Conservation (phyloP, 2,797 vertebrate species). For the Acrossocheilus fasciatus region DNA sequence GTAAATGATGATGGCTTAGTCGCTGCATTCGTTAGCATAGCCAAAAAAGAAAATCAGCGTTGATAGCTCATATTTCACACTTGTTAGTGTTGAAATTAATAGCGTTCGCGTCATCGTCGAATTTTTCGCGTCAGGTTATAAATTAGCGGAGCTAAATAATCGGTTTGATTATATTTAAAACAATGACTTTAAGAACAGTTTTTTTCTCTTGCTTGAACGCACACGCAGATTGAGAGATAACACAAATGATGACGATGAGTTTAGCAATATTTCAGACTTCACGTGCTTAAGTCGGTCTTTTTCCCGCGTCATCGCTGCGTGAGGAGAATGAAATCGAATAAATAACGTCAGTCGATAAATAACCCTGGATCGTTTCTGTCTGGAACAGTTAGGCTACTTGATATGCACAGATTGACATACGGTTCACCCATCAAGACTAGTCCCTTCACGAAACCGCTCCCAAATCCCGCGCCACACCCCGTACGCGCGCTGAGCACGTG, state of each 20-base stretch:
- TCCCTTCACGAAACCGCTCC: slow-evolving; percentile 37
- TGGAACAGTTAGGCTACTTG: not conserved
- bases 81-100: not conserved
- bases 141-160: not conserved
- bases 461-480: slow-evolving; percentile 37
- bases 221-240: not conserved
- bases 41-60: not conserved
- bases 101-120: not conserved
- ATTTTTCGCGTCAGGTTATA: not conserved
- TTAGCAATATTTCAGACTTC: not conserved
- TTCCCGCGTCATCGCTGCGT: not conserved
- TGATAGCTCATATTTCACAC: not conserved
- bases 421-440: not conserved
- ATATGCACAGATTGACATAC: not conserved
- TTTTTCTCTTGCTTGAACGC: not conserved
- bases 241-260: not conserved
- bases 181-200: not conserved
- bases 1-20: not conserved
- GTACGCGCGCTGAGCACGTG: slow-evolving; percentile 32
- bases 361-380: not conserved
- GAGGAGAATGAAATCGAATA: not conserved
- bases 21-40: not conserved
- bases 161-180: not conserved
- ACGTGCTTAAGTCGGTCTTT: not conserved
- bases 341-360: not conserved